Evolutionary conservation across 2,113 vertebrate genomes (phyloP), one percentile per base, ranked within the genome.

Genomic region (Nanorana parkeri): DNA sequence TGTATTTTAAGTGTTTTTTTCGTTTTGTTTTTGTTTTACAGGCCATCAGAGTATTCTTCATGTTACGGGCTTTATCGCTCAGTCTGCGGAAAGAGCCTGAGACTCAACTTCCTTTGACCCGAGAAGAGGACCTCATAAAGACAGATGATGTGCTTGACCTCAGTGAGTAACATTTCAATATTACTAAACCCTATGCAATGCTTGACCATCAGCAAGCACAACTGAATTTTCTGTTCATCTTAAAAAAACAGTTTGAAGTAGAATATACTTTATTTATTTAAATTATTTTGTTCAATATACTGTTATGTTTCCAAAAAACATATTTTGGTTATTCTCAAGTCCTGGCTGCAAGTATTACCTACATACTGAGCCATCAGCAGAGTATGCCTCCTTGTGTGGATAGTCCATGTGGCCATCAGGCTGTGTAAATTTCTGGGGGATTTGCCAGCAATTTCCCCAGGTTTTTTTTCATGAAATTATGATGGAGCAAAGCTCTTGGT

Each of bases 31-130:
- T 47, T 15, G 8, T 47, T 47, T 21, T 73, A 71, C 77, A 99
- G 98, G 97, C 98, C 13, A 99, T 99, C 89, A 93, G 97, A 17
- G 96, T 97, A 64, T 97, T 99, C 92, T 98, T 99, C 88, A 99
- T 99, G 97, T 86, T 99, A 81, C 92, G 98, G 7, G 95, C 96
- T 0, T 88, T 99, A 58, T 99, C 96, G 0, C 93, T 98, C 66
- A 95, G 96, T 63, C 94, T 99, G 51, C 93, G 87, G 84, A 91
- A 89, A 7, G 96, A 99, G 85, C 96, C 91, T 0, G 98, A 99
- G 89, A 99, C 95, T 13, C 98, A 97, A 89, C 86, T 99, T 84
- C 98, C 97, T 0, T 92, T 99, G 81, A 99, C 97, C 0, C 92
- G 98, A 76, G 94, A 97, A 0, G 97, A 97, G 84, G 96, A 98